These are phyloP conservation scores for Cyrtorhinus lividipennis DNA, from an alignment of 1,140 invertebrate species.

Conservation along the genomic window DNA sequence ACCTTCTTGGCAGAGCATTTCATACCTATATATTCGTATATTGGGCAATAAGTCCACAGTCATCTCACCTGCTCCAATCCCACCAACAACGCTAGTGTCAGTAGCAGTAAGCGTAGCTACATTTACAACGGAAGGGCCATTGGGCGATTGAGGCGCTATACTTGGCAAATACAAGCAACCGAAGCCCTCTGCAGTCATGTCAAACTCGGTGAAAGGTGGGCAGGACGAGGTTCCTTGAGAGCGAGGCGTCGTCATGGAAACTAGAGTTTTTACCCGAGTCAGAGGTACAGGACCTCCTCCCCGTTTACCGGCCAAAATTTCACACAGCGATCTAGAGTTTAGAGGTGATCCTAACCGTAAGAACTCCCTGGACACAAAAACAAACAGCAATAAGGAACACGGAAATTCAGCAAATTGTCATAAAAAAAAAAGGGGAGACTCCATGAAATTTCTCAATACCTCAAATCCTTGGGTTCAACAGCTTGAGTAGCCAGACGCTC, in stretches of 20 bases:
- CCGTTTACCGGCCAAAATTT: slow-evolving; percentile 36
- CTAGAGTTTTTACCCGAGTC: slow-evolving; percentile 89
- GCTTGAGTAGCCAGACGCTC: slow-evolving; percentile 90
- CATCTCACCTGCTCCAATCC: slow-evolving; percentile 65
- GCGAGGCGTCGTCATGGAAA: slow-evolving; percentile 95
- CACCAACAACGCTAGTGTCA: slow-evolving; percentile 71
- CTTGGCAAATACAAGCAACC: slow-evolving; percentile 89
- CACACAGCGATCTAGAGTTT: slow-evolving; percentile 67
- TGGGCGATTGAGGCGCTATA: slow-evolving; percentile 73
- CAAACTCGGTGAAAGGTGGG: slow-evolving; percentile 94
- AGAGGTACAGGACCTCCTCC: slow-evolving; percentile 69
- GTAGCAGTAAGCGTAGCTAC: slow-evolving; percentile 37
- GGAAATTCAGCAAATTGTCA: not conserved
- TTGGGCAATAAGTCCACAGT: too few relatives aligned
- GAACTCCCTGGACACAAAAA: slow-evolving; percentile 53
- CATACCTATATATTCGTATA: too few relatives aligned
- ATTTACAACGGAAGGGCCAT: slow-evolving; percentile 56
- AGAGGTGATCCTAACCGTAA: slow-evolving; percentile 83
- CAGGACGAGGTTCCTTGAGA: slow-evolving; percentile 28
- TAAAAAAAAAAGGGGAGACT: too few relatives aligned
- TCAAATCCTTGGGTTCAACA: slow-evolving; percentile 78
- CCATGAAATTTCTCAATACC: slow-evolving; percentile 38
- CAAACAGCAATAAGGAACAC: not conserved
- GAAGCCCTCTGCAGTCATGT: slow-evolving; percentile 98
- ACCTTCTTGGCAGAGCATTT: too few relatives aligned